Conservation (phyloP, 2,113 vertebrate genomes). For the cattle (Bos taurus) region ARS-UCD2.0 NC_037349.1:6393001-6393500, state of each 20-base stretch:
- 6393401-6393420: background rate
- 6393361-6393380: background rate
- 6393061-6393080: background rate
- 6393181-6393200: background rate
- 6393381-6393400: background rate
- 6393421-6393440: background rate
- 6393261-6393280: background rate
- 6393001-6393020: background rate
- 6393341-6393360: background rate
- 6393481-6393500: background rate
- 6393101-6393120: background rate
- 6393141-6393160: background rate
- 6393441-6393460: background rate
- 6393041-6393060: background rate
- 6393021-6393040: background rate
- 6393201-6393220: background rate
- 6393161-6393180: background rate
- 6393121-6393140: background rate
- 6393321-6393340: background rate
- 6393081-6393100: accelerated
- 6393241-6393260: background rate
- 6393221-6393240: background rate
- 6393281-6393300: background rate
- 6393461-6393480: background rate
- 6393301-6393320: background rate